Percentiles rank a stretch among this genome's conserved stretches.
Conservation (phyloP, 2,113 vertebrate genomes). For the Eupsittula cactorum region DNA sequence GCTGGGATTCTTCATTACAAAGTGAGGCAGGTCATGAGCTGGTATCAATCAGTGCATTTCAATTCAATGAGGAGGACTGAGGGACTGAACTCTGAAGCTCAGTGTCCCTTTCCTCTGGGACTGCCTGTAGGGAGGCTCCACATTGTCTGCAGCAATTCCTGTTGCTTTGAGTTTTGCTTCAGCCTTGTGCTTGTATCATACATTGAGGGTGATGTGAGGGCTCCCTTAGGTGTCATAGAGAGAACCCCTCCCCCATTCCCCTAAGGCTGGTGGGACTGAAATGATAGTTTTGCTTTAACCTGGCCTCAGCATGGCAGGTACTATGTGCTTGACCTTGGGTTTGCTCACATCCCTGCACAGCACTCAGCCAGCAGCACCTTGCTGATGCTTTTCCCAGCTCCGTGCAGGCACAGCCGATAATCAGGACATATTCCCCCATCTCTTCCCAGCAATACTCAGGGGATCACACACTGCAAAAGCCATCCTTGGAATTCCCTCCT, state of each 20-base stretch:
- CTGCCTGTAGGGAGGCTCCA: background rate
- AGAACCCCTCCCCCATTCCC: background rate
- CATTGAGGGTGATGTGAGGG: rapidly evolving
- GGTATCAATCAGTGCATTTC: background rate
- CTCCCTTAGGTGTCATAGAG: background rate
- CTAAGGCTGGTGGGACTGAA: background rate
- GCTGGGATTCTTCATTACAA: constrained; percentile 4
- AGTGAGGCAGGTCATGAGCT: background rate
- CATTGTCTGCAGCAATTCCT: background rate
- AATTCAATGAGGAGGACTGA: background rate
- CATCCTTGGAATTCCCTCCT: background rate
- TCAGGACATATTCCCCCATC: rapidly evolving
- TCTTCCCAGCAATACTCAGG: background rate
- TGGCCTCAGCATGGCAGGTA: background rate
- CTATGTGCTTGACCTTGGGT: rapidly evolving
- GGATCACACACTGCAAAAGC: background rate
- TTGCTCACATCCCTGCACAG: background rate
- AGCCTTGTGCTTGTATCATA: background rate
- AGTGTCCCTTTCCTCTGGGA: background rate
- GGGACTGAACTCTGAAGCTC: background rate
- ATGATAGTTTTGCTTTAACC: background rate
- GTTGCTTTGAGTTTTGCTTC: background rate
- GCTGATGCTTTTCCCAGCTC: background rate
- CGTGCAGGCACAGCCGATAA: rapidly evolving
- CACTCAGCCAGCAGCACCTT: background rate